These are phyloP conservation scores for Molossus molossus DNA, from an alignment of 2,797 vertebrate species.

Conservation along the genomic window DNA sequence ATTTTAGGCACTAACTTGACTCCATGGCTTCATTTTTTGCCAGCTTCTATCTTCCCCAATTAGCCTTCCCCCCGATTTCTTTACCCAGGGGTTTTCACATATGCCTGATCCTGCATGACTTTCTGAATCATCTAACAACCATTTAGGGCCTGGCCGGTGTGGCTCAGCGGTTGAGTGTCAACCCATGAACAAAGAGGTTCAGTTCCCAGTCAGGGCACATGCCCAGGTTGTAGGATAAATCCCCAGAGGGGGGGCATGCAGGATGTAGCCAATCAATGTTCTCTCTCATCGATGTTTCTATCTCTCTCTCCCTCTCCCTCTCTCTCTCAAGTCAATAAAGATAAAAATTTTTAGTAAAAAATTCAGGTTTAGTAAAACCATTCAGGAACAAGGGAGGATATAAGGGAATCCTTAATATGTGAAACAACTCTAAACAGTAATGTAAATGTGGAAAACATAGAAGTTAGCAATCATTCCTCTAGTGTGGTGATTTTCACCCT, in stretches of 20 bases:
- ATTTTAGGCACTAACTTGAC: neutral
- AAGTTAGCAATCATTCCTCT: neutral
- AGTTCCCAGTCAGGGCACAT: too few species aligned
- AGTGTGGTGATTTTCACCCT: neutral
- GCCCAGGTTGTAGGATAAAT: too few species aligned
- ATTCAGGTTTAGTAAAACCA: rapidly evolving
- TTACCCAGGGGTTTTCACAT: neutral
- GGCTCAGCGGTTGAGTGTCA: too few species aligned
- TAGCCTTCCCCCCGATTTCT: neutral
- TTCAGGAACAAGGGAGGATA: neutral
- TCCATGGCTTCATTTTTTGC: neutral
- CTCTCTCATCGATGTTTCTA: too few species aligned
- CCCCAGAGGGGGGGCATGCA: too few species aligned
- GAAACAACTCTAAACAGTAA: neutral
- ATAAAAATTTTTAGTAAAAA: too few species aligned
- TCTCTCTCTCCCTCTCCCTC: too few species aligned
- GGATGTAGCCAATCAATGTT: too few species aligned
- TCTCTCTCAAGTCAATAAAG: too few species aligned
- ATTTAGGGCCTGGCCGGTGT: neutral
- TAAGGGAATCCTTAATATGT: neutral
- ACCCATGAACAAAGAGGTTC: too few species aligned
- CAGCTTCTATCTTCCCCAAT: neutral
- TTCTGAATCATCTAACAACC: neutral
- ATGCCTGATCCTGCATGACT: neutral
- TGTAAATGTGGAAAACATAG: neutral